Conservation (phyloP, 37 sponge, comb jelly and placozoan species). For the Diacarnus erythraeanus region DNA sequence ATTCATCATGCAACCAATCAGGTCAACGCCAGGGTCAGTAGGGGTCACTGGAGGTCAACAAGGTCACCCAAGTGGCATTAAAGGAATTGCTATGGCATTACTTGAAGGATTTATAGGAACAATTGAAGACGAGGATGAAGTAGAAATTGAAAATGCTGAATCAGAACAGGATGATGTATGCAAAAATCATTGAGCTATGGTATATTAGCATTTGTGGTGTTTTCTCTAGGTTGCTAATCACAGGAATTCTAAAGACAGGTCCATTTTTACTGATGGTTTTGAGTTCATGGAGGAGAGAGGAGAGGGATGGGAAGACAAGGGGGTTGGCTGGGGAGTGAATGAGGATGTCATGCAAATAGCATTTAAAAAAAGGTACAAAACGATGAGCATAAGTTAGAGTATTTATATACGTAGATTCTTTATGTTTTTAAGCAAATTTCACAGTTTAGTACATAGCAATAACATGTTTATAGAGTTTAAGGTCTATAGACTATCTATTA, state of each 20-base stretch:
- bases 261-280: constrained; percentile 48
- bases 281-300: constrained; percentile 29
- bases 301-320: constrained; percentile 12
- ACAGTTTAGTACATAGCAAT: neutral
- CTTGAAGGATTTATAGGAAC: constrained; percentile 57
- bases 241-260: no score
- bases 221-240: no score
- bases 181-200: neutral
- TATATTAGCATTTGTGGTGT: neutral
- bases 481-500: no score
- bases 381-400: neutral
- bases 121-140: constrained; percentile 81
- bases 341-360: constrained; percentile 29
- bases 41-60: no score
- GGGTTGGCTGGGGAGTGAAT: constrained; percentile 10
- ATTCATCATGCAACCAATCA: no score
- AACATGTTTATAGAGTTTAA: no score
- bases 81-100: neutral
- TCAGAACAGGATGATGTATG: constrained; percentile 42
- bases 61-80: no score
- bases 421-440: neutral
- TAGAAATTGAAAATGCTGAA: constrained; percentile 49
- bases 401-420: neutral
- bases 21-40: no score
- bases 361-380: constrained; percentile 2